Evolutionary conservation across 2,113 vertebrate species (phyloP).

Genomic region (Panthera tigris): DNA sequence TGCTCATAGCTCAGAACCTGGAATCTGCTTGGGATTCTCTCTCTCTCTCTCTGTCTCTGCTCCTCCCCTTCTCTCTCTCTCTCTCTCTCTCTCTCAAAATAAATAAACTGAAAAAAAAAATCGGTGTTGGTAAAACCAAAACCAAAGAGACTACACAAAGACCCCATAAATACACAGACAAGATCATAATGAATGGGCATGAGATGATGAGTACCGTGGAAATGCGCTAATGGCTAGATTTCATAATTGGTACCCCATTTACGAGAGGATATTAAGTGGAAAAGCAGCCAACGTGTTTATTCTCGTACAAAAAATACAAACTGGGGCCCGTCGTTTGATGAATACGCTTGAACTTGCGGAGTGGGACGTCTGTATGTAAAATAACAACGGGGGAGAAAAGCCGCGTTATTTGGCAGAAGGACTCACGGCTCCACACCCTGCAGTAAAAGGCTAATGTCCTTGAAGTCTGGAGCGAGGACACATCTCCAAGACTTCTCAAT

Average conservation of each 20-base stretch:
- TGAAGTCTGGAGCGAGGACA: accelerated
- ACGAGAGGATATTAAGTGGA: not conserved
- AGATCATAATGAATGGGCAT: accelerated
- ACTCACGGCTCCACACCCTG: accelerated
- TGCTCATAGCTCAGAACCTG: too few species aligned
- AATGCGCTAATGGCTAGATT: not conserved
- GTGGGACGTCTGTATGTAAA: accelerated
- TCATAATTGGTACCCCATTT: too few species aligned
- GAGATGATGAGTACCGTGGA: accelerated
- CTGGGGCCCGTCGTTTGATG: not conserved
- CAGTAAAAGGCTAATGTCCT: too few species aligned
- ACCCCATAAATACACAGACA: not conserved
- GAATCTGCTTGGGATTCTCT: too few species aligned
- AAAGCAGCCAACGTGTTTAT: too few species aligned
- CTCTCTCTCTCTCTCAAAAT: too few species aligned
- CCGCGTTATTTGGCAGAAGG: accelerated
- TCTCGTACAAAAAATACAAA: not conserved
- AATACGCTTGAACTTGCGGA: accelerated
- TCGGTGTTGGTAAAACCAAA: not conserved
- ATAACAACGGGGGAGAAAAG: too few species aligned
- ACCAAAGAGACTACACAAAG: not conserved
- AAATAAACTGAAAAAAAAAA: not conserved
- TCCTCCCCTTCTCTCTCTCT: too few species aligned
- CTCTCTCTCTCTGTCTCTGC: too few species aligned
- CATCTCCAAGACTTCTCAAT: accelerated